These are phyloP conservation scores for Gerris buenoi DNA, from an alignment of 1,140 invertebrate species.

Conservation along the genomic window DNA sequence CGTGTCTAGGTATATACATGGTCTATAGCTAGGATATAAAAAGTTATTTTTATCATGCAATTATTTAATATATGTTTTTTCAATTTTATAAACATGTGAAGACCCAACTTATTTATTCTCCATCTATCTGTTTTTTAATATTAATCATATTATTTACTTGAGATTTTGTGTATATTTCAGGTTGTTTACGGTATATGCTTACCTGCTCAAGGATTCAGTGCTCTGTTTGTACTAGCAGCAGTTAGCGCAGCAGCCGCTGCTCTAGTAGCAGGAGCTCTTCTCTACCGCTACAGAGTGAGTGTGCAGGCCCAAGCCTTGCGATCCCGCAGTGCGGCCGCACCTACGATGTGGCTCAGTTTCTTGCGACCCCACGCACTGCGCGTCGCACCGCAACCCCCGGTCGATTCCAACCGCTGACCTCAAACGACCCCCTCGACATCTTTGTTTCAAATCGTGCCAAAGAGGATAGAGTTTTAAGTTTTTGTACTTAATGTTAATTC, in stretches of 20 bases:
- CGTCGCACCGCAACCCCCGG: slow-evolving; percentile 28
- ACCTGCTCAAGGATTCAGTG: slow-evolving; percentile 72
- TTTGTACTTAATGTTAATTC: not conserved
- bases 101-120: too few relatives aligned
- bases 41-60: too few relatives aligned
- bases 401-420: slow-evolving; percentile 29
- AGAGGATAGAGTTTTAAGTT: slow-evolving; percentile 13
- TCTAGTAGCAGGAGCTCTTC: slow-evolving; percentile 54
- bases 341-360: slow-evolving; percentile 25
- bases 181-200: slow-evolving; percentile 81
- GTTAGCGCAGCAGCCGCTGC: slow-evolving; percentile 69
- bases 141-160: too few relatives aligned
- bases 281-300: slow-evolving; percentile 57
- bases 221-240: slow-evolving; percentile 70
- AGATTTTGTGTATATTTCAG: too few relatives aligned
- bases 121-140: too few relatives aligned
- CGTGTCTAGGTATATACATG: too few relatives aligned
- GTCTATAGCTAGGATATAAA: too few relatives aligned
- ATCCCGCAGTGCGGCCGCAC: slow-evolving; percentile 7
- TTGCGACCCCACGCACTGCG: slow-evolving; percentile 26
- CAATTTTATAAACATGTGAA: too few relatives aligned
- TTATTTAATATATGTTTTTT: too few relatives aligned
- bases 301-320: slow-evolving; percentile 36
- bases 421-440: slow-evolving; percentile 24
- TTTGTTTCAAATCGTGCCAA: slow-evolving; percentile 28